Evolutionary conservation across 2,888 invertebrate genomes (phyloP).

Genomic region (Drosophila nigritarsus): DNA sequence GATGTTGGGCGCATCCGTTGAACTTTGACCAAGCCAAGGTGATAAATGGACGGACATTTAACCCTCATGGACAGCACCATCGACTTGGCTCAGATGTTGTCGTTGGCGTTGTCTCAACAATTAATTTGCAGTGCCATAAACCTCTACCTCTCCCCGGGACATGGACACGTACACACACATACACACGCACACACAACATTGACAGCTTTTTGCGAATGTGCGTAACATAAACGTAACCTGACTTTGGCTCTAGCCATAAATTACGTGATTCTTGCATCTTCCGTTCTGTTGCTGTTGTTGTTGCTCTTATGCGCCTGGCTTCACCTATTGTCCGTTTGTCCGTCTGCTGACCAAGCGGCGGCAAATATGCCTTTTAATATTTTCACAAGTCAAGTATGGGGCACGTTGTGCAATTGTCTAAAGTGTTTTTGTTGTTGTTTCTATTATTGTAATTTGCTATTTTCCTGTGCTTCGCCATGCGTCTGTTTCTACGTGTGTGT

Average conservation of each 20-base stretch:
- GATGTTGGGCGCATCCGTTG: slow-evolving; percentile 30
- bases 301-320: slow-evolving; percentile 14
- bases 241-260: slow-evolving; percentile 47
- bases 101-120: slow-evolving; percentile 66
- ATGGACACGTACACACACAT: slow-evolving; percentile 9
- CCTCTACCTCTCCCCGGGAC: not conserved
- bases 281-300: slow-evolving; percentile 38
- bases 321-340: slow-evolving; percentile 27
- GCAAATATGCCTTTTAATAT: slow-evolving; percentile 75
- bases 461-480: slow-evolving; percentile 29
- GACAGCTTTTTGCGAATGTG: slow-evolving; percentile 39
- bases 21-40: slow-evolving; percentile 57
- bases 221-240: slow-evolving; percentile 32
- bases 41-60: slow-evolving; percentile 69
- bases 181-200: slow-evolving; percentile 22
- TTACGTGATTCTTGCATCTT: slow-evolving; percentile 52
- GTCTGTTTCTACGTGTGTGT: not conserved
- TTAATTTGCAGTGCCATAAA: slow-evolving; percentile 62
- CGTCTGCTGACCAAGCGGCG: slow-evolving; percentile 69
- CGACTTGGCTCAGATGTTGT: slow-evolving; percentile 35
- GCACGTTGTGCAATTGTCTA: slow-evolving; percentile 58
- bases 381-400: slow-evolving; percentile 59
- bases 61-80: slow-evolving; percentile 23
- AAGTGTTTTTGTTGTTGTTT: slow-evolving; percentile 37
- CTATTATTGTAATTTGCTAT: slow-evolving; percentile 41